A percentile compares a stretch with the other conserved stretches of the same genome.
Evolutionary conservation across 2,797 vertebrate genomes (phyloP).

Genomic region (Sebastes vulpes): DNA sequence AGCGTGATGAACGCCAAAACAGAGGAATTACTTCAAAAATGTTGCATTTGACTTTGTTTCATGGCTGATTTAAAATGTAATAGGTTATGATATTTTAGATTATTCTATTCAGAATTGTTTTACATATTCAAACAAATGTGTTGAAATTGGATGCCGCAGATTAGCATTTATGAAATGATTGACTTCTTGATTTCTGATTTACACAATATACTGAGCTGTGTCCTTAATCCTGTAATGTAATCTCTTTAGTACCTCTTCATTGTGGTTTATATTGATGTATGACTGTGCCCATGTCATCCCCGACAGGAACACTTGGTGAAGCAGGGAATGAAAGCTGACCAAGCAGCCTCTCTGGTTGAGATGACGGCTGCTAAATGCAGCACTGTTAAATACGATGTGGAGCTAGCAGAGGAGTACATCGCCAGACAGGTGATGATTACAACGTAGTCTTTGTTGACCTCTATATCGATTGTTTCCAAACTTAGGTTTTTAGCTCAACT

Average conservation of each 20-base stretch:
- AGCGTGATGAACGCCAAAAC: not conserved
- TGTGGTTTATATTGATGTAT: constrained; percentile 4
- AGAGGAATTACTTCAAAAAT: not conserved
- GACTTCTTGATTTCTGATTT: not conserved
- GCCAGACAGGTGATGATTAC: constrained; percentile 90
- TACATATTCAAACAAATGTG: not conserved
- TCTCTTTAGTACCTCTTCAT: not conserved
- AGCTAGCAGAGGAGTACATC: constrained; percentile 97
- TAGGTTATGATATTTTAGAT: not conserved
- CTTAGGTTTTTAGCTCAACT: not conserved
- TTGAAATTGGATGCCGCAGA: not conserved
- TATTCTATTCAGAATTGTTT: not conserved
- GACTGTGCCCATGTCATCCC: not conserved
- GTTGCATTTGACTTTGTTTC: not conserved
- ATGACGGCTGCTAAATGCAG: constrained; percentile 91
- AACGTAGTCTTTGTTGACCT: not conserved
- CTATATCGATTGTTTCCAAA: not conserved
- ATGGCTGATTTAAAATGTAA: not conserved
- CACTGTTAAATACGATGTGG: constrained; percentile 95
- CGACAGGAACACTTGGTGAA: constrained; percentile 93
- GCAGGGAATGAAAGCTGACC: constrained; percentile 95
- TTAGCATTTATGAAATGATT: not conserved
- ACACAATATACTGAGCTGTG: not conserved
- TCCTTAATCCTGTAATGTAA: not conserved
- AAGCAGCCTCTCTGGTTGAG: constrained; percentile 90